Percentiles rank a stretch among this genome's conserved stretches.
These are phyloP conservation scores for Tricholaema leucomelas DNA, from an alignment of 2,113 vertebrate species.

Conservation along the genomic window DNA sequence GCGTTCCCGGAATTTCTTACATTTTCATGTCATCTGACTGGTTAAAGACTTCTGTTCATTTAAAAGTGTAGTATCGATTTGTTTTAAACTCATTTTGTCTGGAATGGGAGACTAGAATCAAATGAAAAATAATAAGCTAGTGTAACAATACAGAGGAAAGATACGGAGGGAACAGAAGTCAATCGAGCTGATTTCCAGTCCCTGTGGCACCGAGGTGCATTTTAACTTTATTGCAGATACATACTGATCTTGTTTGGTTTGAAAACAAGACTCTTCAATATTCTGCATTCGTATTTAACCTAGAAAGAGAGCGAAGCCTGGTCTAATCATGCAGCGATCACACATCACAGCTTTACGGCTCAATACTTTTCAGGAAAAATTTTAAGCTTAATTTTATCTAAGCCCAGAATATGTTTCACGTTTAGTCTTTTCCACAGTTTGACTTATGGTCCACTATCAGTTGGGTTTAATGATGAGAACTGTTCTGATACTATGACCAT, in stretches of 20 bases:
- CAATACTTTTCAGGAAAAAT: not conserved
- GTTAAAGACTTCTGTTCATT: not conserved
- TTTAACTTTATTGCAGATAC: not conserved
- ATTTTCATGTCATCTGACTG: not conserved
- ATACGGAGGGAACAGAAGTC: not conserved
- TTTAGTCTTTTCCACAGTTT: slow-evolving; percentile 15
- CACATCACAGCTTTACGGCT: not conserved
- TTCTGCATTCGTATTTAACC: not conserved
- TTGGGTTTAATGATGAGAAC: not conserved
- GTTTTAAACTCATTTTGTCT: not conserved
- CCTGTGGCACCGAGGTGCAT: not conserved
- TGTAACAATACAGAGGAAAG: not conserved
- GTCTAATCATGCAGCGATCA: not conserved
- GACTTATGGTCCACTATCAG: not conserved
- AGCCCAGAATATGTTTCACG: not conserved
- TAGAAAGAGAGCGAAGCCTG: not conserved
- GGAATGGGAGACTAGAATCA: not conserved
- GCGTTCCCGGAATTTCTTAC: not conserved
- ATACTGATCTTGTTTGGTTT: not conserved
- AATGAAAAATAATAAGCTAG: not conserved
- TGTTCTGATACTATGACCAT: not conserved
- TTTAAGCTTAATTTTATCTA: not conserved
- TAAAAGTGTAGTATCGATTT: not conserved
- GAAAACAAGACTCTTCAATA: not conserved
- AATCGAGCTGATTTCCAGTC: not conserved